Conservation (phyloP, 2,113 vertebrate genomes). For the Emydura subglobosa region DNA sequence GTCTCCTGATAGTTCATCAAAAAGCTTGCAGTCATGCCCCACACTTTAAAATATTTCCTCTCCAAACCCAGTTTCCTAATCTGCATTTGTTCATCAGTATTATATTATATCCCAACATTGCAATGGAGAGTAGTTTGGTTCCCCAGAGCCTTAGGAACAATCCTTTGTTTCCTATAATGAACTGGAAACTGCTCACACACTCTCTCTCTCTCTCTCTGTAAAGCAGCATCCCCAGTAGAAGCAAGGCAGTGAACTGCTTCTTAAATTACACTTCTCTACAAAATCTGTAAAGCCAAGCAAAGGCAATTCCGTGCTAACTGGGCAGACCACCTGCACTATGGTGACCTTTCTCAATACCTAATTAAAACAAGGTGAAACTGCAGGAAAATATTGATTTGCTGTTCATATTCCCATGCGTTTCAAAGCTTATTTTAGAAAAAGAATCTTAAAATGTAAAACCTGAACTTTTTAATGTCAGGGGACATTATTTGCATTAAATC, state of each 20-base stretch:
- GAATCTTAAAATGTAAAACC: neutral
- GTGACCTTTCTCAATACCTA: conserved; percentile 10
- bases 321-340: neutral
- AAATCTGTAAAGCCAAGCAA: neutral
- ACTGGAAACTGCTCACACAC: neutral
- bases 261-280: neutral
- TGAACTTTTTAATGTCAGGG: neutral
- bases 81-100: conserved; percentile 34
- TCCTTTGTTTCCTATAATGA: neutral
- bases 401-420: neutral
- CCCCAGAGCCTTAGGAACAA: conserved; percentile 16
- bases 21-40: neutral
- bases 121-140: conserved; percentile 28
- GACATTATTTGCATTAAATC: conserved; percentile 52
- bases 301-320: neutral
- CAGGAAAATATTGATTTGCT: conserved; percentile 3
- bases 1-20: neutral
- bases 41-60: neutral
- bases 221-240: neutral
- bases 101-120: conserved; percentile 55
- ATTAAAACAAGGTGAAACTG: conserved; percentile 13
- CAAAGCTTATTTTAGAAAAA: conserved; percentile 14
- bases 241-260: neutral
- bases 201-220: neutral
- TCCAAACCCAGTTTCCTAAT: conserved; percentile 16